These are phyloP conservation scores for Acrocephalus arundinaceus DNA, from an alignment of 2,113 vertebrate genomes.

Conservation along the genomic window DNA sequence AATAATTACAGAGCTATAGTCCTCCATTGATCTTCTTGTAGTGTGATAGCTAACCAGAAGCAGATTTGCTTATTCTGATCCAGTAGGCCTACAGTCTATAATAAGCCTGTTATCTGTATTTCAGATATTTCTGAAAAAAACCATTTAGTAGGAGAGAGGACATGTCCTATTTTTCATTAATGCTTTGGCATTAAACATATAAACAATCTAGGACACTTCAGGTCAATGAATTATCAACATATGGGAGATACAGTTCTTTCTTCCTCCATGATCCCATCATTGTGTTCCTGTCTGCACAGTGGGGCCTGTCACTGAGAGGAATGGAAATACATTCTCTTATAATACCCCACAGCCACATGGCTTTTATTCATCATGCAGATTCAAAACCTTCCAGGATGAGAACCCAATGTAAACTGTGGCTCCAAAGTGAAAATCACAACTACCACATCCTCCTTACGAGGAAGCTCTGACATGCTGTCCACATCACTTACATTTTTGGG, in stretches of 20 bases:
- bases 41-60: not conserved
- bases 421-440: not conserved
- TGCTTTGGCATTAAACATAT: not conserved
- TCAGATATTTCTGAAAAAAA: not conserved
- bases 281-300: not conserved
- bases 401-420: not conserved
- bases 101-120: not conserved
- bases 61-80: constrained; percentile 7
- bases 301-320: not conserved
- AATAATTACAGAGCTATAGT: not conserved
- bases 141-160: not conserved
- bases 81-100: not conserved
- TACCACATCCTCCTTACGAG: not conserved
- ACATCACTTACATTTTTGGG: not conserved
- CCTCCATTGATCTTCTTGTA: not conserved
- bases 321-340: not conserved
- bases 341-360: not conserved
- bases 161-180: not conserved
- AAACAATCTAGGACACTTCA: not conserved
- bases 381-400: not conserved
- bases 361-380: not conserved
- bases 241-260: not conserved
- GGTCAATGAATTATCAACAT: not conserved
- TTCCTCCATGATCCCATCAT: not conserved
- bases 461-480: not conserved